A percentile compares a stretch with the other conserved stretches of the same genome.
Evolutionary conservation across 2,888 invertebrate genomes (phyloP).

Genomic region (Teleiodes luculella): DNA sequence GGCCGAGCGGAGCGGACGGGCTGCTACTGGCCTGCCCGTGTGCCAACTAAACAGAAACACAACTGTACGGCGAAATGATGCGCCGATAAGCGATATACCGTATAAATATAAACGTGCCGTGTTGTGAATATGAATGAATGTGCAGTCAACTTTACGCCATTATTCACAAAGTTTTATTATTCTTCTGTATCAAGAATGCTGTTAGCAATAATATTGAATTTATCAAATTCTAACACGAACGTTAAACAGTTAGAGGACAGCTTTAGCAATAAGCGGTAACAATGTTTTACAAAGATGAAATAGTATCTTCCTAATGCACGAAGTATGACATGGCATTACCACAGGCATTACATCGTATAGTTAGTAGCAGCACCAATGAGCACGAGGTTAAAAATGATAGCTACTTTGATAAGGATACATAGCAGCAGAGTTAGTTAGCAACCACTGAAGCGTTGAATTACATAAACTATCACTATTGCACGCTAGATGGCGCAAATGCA

Average conservation of each 20-base stretch:
- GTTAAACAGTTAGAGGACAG: too few species aligned
- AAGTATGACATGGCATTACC: too few species aligned
- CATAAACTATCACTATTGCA: slow-evolving; percentile 32
- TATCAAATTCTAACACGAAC: too few species aligned
- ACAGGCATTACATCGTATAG: too few species aligned
- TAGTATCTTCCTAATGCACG: too few species aligned
- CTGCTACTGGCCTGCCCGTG: slow-evolving; percentile 63
- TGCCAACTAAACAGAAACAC: slow-evolving; percentile 65
- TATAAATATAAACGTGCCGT: slow-evolving; percentile 66
- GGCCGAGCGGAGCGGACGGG: slow-evolving; percentile 45
- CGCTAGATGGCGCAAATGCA: slow-evolving; percentile 38
- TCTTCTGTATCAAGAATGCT: too few species aligned
- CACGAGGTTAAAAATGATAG: slow-evolving; percentile 1
- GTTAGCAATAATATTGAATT: too few species aligned
- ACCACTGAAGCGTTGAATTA: background rate
- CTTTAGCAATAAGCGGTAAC: too few species aligned
- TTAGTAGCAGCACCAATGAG: background rate
- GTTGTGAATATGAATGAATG: slow-evolving; percentile 68
- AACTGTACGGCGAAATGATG: slow-evolving; percentile 46
- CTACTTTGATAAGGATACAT: background rate
- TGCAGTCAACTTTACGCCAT: slow-evolving; percentile 42
- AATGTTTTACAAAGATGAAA: too few species aligned
- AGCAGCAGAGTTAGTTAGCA: background rate
- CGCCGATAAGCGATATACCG: slow-evolving; percentile 70
- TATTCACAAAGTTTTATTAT: background rate